Evolutionary conservation across 2,113 vertebrate genomes (phyloP).

Genomic region (Odocoileus virginianus): DNA sequence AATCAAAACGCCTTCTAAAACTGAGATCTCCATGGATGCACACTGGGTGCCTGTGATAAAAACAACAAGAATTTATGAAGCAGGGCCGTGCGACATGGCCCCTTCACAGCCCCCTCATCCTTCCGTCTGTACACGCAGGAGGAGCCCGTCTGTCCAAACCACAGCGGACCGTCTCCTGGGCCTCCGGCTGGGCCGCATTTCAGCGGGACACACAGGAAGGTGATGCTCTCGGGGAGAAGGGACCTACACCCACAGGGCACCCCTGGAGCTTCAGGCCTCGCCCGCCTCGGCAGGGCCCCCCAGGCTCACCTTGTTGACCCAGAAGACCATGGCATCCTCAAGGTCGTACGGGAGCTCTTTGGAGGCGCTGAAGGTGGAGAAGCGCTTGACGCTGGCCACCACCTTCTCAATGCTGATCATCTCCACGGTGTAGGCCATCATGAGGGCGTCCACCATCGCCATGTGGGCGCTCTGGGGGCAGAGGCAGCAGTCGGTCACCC

Average conservation of each 20-base stretch:
- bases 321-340: slow-evolving; percentile 99
- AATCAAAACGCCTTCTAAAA: neutral
- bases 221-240: neutral
- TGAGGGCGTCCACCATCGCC: slow-evolving; percentile 97
- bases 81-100: accelerated
- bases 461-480: slow-evolving; percentile 91
- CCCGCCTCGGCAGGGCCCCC: accelerated
- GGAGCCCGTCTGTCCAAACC: too few species aligned
- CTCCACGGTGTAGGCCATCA: slow-evolving; percentile 99
- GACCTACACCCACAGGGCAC: neutral
- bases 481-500: neutral
- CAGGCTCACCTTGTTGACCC: slow-evolving; percentile 95
- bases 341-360: slow-evolving; percentile 98
- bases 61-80: accelerated
- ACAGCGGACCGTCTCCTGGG: too few species aligned
- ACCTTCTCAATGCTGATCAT: slow-evolving; percentile 99
- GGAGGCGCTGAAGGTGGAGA: slow-evolving; percentile 98
- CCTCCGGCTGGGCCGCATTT: neutral
- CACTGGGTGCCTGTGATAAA: neutral
- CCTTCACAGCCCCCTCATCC: neutral
- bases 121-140: too few species aligned
- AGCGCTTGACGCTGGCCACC: slow-evolving; percentile 94
- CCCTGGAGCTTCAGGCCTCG: neutral
- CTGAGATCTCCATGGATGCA: neutral
- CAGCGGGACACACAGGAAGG: accelerated